Base-by-base conservation (phyloP, 1,140 invertebrate species). In the Dendroctonus ponderosae region DNA sequence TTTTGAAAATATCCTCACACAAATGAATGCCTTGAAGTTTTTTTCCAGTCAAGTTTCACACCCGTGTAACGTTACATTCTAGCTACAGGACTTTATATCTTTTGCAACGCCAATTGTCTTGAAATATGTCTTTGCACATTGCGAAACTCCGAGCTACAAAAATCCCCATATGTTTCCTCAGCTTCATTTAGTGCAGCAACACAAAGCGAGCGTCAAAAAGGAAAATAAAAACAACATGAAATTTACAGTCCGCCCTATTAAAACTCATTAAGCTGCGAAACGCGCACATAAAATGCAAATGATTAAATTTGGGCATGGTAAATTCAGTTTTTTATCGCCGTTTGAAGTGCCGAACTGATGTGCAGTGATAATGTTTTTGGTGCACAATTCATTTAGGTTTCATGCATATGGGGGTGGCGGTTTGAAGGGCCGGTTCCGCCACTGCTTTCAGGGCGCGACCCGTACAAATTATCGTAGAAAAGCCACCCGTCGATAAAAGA, bases 241-340 rank as follows among this genome's bases (percentile, higher is more conserved):
- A 65, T 57, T 65, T 57, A 65, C 62, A 57, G 54, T 65, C 57
- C 42, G 62, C 42, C 9, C 52, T 64, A 64, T 56, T 57, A 56
- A 65, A 65, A 62, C 49, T 62, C 60, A 51, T 52, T 62, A 62
- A 52, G 14, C 39, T 7, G 41, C 12, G 39, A 62, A 62, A 52
- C 49, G 26, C 42, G 39, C 11, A 41, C 39, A 52, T 62, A 62
- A 62, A 62, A 62, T 41, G 26, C 6, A 42, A 42, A 52, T 52
- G 48, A 62, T 52, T 60, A 60, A 60, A 60, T 56, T 56, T 14
- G 12, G 56, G 12, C 14, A 58, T 42, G 14, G 56, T 7, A 44
- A 58, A 58, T 58, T 58, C 12, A 15, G 9, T 26, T 44, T 38
- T 58, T 15, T 14, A 58, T 44, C 46, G 41, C 11, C 41, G n/a